These are phyloP conservation scores for Corythornis madagascariensis DNA, from an alignment of 2,113 vertebrate genomes.

Conservation along the genomic window DNA sequence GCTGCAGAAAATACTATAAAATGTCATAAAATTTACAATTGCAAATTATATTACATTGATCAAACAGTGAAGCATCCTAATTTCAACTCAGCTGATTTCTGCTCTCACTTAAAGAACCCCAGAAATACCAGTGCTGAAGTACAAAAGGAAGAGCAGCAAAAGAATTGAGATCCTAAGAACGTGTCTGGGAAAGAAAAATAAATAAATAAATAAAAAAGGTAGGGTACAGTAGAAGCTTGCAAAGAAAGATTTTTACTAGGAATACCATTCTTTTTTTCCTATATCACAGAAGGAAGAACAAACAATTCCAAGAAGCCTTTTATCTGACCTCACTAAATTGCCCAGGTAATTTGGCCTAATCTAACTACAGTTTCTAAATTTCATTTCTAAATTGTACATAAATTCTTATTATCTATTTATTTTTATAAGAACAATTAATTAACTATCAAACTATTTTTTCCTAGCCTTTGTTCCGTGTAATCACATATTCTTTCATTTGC, in stretches of 20 bases:
- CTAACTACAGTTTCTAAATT: background rate
- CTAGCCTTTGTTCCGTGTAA: background rate
- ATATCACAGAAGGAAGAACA: background rate
- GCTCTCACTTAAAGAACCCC: background rate
- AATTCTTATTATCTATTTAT: background rate
- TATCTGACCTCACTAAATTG: fast-evolving
- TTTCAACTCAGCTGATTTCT: background rate
- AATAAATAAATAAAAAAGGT: background rate
- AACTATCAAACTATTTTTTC: background rate
- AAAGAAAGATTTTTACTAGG: background rate
- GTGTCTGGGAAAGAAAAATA: background rate
- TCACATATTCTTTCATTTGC: background rate
- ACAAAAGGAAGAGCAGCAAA: background rate
- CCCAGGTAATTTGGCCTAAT: background rate
- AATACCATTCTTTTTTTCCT: background rate
- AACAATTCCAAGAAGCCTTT: background rate
- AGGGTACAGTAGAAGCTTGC: background rate
- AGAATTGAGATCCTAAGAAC: background rate
- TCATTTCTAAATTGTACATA: background rate
- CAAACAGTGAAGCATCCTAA: background rate
- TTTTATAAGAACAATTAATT: background rate
- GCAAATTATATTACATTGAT: background rate
- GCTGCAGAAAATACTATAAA: background rate
- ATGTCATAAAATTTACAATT: background rate
- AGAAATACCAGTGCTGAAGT: background rate